Percentiles rank a stretch among this genome's conserved stretches.
phyloP scores from a whole-genome alignment of 2,797 vertebrate species.

The Sebastes reedi region DNA sequence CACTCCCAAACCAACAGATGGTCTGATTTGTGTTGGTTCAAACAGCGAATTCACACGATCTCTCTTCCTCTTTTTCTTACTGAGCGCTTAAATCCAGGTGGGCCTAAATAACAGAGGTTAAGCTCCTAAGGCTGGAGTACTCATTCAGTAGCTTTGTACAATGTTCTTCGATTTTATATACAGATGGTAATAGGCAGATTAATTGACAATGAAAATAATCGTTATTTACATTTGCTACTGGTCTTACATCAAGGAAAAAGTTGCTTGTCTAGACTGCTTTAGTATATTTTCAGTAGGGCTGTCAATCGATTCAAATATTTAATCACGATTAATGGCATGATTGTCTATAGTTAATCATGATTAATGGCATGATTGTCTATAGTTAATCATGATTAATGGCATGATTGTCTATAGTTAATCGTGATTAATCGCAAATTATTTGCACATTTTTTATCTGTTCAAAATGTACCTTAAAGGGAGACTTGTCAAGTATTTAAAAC shows the following conservation, averaged over 20 bases:
- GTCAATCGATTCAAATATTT: too few species aligned
- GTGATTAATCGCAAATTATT: too few species aligned
- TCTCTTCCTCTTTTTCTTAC: background rate
- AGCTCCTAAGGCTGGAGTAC: background rate
- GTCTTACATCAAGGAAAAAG: background rate
- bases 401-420: too few species aligned
- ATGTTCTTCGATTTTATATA: background rate
- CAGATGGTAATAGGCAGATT: background rate
- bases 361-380: too few species aligned
- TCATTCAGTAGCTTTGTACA: background rate
- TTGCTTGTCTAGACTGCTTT: background rate
- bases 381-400: too few species aligned
- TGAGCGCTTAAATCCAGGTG: background rate
- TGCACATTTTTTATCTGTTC: too few species aligned
- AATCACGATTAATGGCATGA: too few species aligned
- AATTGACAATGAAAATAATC: background rate
- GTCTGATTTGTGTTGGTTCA: background rate
- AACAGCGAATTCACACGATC: background rate
- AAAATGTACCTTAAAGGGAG: too few species aligned
- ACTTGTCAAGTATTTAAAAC: accelerated
- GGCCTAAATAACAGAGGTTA: background rate
- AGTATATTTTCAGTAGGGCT: background rate
- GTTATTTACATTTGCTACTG: background rate
- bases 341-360: too few species aligned
- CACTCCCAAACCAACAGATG: background rate